Base-by-base conservation (phyloP, 2,888 invertebrate genomes). In the Amphipyra tragopoginis region DNA sequence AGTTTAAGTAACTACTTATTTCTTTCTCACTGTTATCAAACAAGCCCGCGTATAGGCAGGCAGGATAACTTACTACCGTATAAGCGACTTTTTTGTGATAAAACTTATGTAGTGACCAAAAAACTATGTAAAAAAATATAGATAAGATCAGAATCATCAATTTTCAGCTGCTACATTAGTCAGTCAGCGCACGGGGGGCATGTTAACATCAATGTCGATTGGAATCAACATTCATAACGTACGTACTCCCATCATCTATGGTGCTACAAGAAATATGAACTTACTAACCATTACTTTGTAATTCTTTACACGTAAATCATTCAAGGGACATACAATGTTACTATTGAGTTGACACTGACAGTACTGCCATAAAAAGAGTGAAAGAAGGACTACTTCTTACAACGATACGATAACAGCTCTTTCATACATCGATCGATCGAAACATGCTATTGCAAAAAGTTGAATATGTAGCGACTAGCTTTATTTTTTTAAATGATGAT, bases 251-350 rank as follows among this genome's bases (percentile, higher is more conserved):
- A 50, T 47, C 57, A 57, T 53, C 72, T 54, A 56, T 45, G 10
- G 29, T 9, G 39, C 40, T 49, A 51, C 14, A 50, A 56, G 42
- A 56, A 56, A 49, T 62, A 74, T 2, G 21, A 2, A 21, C 39
- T 67, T 38, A 39, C 15, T 67, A 11, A n/a, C 43, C 26, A 49
- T 50, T 62, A 75, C 65, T 58, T 75, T 64, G 44, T 54, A 42
- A 57, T 65, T 36, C 14, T 42, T 21, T 36, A 7, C 43, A 26
- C 61, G 54, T 77, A 59, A 57, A 52, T 69, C 59, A 70, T 60
- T 70, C 40, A 56, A 34, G 36, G 11, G 29, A 52, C 39, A 47
- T 50, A 70, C 71, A 78, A 65, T 75, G 72, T 75, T 13, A 26
- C 14, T 11, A 13, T 29, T 8, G 9, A 64, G 48, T 48, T 44